Conservation (phyloP, 2,797 vertebrate species). For the Hyperoplus lanceolatus region DNA sequence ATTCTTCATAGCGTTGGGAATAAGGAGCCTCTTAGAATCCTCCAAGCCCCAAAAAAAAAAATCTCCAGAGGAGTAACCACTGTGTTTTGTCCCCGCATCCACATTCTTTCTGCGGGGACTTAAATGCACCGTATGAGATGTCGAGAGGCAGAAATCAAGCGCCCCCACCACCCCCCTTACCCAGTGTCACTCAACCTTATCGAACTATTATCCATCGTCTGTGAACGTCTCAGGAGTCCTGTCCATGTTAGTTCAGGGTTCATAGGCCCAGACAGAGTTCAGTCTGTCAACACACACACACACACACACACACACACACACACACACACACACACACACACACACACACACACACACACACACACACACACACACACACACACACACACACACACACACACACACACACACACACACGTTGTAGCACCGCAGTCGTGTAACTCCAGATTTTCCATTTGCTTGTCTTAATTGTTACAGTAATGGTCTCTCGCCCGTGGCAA, state of each 20-base stretch:
- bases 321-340: no score
- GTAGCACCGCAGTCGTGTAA: conserved; percentile 39
- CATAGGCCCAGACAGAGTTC: conserved; percentile 57
- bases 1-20: background rate
- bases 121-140: conserved; percentile 8
- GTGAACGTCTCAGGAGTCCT: conserved; percentile 32
- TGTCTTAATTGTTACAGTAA: background rate
- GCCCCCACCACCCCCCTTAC: background rate
- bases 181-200: background rate
- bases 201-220: conserved; percentile 5
- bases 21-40: conserved; percentile 9
- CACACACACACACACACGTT: no score
- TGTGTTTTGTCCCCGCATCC: conserved; percentile 9
- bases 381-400: no score
- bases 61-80: background rate
- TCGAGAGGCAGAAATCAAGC: conserved; percentile 5
- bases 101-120: conserved; percentile 13
- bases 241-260: conserved; percentile 3
- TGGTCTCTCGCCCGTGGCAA: conserved; percentile 27
- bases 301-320: no score
- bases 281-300: conserved; percentile 16
- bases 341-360: no score
- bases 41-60: background rate
- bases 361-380: no score
- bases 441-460: background rate